phyloP scores from a whole-genome alignment of 2,113 vertebrate species.

The Prunella fulvescens region DNA sequence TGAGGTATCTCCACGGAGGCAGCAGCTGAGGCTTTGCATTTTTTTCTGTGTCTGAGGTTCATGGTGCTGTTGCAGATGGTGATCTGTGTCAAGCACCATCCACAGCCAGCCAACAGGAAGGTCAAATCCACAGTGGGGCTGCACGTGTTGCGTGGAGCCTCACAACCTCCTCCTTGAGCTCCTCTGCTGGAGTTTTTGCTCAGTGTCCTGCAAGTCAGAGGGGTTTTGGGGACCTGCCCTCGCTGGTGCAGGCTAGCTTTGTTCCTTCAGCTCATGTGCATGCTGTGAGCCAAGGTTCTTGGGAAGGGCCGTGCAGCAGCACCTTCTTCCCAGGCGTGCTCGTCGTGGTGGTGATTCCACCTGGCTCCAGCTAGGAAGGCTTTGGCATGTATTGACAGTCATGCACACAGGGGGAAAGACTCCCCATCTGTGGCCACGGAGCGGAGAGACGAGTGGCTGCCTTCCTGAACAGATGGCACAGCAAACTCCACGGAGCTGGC shows the following conservation, averaged over 20 bases:
- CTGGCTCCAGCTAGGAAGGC: conserved; percentile 61
- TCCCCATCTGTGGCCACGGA: conserved; percentile 72
- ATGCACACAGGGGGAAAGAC: conserved; percentile 49
- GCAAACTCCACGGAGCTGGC: conserved; percentile 44
- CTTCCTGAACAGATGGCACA: conserved; percentile 70
- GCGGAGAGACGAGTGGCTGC: conserved; percentile 65
- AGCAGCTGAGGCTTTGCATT: neutral
- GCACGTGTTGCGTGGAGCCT: fast-evolving
- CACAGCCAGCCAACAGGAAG: neutral
- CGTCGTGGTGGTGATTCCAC: conserved; percentile 49
- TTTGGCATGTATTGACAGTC: conserved; percentile 74
- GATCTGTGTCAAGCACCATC: neutral
- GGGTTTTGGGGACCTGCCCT: neutral
- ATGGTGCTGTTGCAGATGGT: fast-evolving
- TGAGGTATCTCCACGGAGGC: neutral
- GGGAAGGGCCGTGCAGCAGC: neutral
- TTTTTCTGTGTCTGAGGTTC: neutral
- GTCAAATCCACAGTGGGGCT: neutral
- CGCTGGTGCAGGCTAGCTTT: fast-evolving
- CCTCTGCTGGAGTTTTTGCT: neutral
- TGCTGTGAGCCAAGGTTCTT: fast-evolving
- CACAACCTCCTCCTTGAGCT: neutral
- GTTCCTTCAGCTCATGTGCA: neutral
- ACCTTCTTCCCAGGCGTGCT: neutral
- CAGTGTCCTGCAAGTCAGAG: neutral